Base-by-base conservation (phyloP, 2,888 invertebrate genomes). In the Cosmorhoe ocellata region DNA sequence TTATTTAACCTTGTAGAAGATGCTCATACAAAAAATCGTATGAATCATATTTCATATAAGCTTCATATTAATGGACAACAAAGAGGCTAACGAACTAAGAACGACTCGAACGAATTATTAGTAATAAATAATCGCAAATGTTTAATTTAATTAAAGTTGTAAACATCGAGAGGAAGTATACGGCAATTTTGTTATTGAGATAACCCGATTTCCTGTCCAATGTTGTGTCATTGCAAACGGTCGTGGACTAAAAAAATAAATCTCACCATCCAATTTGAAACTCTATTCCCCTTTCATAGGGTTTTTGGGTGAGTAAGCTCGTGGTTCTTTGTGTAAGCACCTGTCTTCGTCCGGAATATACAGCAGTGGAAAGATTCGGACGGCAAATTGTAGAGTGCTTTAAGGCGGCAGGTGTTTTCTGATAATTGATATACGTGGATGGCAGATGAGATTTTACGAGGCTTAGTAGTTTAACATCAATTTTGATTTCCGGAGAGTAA, bases 151-250 rank as follows among this genome's bases (percentile, higher is more conserved):
- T 33, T 39, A 7, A 44, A 44, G 8, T 40, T 24, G 31, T 72
- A 72, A 72, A 72, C 62, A 68, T 62, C 57, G 58, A 62, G 66
- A 76, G 79, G 80, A 81, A 77, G 64, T 64, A 64, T 64, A 69
- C 65, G 67, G 60, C 72, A 72, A 71, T 72, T 43, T 71, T 67
- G 67, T 63, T 77, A 78, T 72, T 73, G 71, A 79, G 83, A 85
- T 85, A 84, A 81, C 80, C 77, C 74, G 64, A 73, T 78, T 81
- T 85, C 86, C 84, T 76, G 81, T 77, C 67, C 65, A 76, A 74
- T 65, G 68, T 69, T 57, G 51, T 58, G 58, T 48, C 54, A 54
- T 47, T 56, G 51, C 24, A 33, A 51, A n/a, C 28, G 40, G 40
- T 49, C 53, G 40, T 36, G 48, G 39, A 30, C 51, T 32, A 14